Percentiles rank a stretch among this genome's conserved stretches.
Evolutionary conservation across 2,888 invertebrate species (phyloP).

Genomic region (Synanthedon vespiformis): DNA sequence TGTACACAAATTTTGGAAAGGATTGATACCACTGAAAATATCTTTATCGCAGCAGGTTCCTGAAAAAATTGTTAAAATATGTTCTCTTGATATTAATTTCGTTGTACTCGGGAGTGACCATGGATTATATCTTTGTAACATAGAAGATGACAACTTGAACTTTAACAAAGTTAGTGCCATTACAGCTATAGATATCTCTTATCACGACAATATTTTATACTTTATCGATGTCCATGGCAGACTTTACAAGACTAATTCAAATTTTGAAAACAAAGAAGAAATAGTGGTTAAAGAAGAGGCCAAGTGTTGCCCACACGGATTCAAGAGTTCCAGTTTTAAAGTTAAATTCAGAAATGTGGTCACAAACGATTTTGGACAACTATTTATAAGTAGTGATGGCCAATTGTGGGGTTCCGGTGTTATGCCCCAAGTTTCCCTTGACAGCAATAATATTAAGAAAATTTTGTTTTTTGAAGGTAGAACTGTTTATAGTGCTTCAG

Average conservation of each 20-base stretch:
- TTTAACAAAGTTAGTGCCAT: conserved; percentile 63
- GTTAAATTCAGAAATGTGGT: conserved; percentile 74
- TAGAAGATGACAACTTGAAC: conserved; percentile 43
- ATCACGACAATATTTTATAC: conserved; percentile 70
- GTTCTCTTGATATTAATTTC: conserved; percentile 44
- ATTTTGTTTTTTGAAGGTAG: conserved; percentile 77
- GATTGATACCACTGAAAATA: conserved; percentile 43
- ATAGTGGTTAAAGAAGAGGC: conserved; percentile 74
- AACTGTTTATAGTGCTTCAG: conserved; percentile 76
- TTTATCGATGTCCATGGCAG: conserved; percentile 73
- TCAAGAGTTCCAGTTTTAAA: conserved; percentile 72
- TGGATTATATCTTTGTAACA: conserved; percentile 51
- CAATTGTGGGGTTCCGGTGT: conserved; percentile 78
- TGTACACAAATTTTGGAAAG: conserved; percentile 63
- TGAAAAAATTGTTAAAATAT: conserved; percentile 59
- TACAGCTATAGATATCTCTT: conserved; percentile 73
- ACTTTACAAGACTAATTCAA: conserved; percentile 68
- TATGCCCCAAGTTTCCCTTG: conserved; percentile 76
- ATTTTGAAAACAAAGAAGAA: conserved; percentile 70
- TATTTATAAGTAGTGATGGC: conserved; percentile 75
- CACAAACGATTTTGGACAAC: conserved; percentile 71
- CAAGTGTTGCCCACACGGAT: conserved; percentile 75
- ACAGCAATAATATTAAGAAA: conserved; percentile 70
- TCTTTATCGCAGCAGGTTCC: conserved; percentile 46
- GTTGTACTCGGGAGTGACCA: conserved; percentile 59